Evolutionary conservation across 92 coral and sea anemone genomes (phyloP).

Genomic region (Zoanthus solanderi): DNA sequence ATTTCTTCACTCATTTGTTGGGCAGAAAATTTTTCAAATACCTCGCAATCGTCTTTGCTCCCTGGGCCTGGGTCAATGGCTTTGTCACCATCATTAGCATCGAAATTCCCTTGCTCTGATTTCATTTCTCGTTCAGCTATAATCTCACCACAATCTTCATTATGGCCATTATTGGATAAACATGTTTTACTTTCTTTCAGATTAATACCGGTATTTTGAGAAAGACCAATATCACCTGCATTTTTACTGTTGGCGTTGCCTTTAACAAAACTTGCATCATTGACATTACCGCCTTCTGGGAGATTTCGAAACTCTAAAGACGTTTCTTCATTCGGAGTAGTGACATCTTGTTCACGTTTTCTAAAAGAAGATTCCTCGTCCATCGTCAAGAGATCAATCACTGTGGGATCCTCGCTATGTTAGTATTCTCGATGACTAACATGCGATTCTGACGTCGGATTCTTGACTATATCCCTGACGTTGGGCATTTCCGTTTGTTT

Average conservation of each 20-base stretch:
- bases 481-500: background rate
- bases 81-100: slow-evolving; percentile 11
- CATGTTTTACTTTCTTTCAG: background rate
- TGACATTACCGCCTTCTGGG: background rate
- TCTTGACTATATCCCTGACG: too few species aligned
- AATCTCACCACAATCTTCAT: background rate
- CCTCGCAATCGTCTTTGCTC: background rate
- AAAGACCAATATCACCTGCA: slow-evolving; percentile 6
- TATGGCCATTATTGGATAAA: slow-evolving; percentile 8
- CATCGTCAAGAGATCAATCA: slow-evolving; percentile 11
- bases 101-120: background rate
- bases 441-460: background rate
- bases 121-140: background rate
- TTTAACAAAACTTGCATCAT: background rate
- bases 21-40: background rate
- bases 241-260: background rate
- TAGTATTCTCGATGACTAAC: background rate
- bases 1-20: slow-evolving; percentile 8
- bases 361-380: background rate
- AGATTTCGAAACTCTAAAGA: slow-evolving; percentile 24
- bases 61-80: slow-evolving; percentile 15
- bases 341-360: slow-evolving; percentile 1
- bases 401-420: background rate
- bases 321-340: slow-evolving; percentile 2
- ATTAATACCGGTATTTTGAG: background rate